phyloP scores from a whole-genome alignment of 2,888 invertebrate species.

The Heterodera filipjevi region DNA sequence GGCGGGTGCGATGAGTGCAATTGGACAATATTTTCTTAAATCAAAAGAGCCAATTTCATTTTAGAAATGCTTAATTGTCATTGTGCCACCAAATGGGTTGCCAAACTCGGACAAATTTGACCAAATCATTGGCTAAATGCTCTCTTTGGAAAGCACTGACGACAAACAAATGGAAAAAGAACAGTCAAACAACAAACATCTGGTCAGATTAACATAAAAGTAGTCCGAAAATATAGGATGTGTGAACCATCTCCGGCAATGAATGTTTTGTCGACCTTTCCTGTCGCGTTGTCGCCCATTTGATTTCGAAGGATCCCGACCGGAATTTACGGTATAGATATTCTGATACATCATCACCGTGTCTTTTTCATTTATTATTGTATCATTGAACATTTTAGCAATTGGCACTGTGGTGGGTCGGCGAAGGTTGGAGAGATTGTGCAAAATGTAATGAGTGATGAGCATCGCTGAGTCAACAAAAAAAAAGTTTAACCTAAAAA shows the following conservation, averaged over 20 bases:
- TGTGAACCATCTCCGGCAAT: neutral
- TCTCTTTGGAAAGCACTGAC: neutral
- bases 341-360: neutral
- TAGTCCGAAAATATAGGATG: neutral
- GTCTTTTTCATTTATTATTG: no score
- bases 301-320: neutral
- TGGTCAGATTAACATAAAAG: neutral
- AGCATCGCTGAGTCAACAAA: no score
- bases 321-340: neutral
- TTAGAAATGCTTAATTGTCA: neutral
- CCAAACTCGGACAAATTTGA: neutral
- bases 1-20: neutral
- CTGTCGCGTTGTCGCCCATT: neutral
- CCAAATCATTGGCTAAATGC: neutral
- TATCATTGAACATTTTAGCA: neutral
- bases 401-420: neutral
- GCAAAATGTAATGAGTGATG: no score
- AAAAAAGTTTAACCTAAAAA: no score
- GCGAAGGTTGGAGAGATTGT: no score
- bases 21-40: no score
- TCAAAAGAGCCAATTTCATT: neutral
- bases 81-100: neutral
- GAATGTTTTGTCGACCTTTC: slow-evolving; percentile 4
- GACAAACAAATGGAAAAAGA: neutral
- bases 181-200: neutral